phyloP scores from a whole-genome alignment of 1,140 invertebrate species.

The Lordiphosa clarofinis region DNA sequence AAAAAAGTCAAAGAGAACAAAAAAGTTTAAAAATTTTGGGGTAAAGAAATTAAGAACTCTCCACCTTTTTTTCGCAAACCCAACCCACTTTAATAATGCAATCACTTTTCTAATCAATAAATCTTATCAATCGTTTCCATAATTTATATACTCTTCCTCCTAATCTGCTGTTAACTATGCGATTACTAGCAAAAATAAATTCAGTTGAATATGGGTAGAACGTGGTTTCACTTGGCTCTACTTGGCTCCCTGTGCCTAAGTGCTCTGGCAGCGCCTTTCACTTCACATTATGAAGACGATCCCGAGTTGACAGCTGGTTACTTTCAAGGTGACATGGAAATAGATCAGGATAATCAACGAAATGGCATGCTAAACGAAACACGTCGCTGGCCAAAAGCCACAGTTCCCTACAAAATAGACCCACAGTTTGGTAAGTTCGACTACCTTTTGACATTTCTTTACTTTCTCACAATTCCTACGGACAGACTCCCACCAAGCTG shows the following conservation, averaged over 20 bases:
- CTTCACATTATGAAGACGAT: constrained; percentile 18
- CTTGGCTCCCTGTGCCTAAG: constrained; percentile 16
- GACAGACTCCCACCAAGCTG: constrained; percentile 16
- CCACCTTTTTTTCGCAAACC: no score
- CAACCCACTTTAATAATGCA: not conserved
- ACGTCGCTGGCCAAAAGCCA: constrained; percentile 62
- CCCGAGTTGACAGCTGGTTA: constrained; percentile 55
- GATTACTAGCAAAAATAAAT: constrained; percentile 15
- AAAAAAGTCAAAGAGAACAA: no score
- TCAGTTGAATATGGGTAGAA: constrained; percentile 43
- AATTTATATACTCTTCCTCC: not conserved
- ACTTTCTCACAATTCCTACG: not conserved
- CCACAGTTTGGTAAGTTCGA: constrained; percentile 52
- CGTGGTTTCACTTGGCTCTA: constrained; percentile 13
- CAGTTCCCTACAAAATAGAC: constrained; percentile 75
- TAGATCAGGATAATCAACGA: constrained; percentile 17
- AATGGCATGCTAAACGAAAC: constrained; percentile 30
- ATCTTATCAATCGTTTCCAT: constrained; percentile 3
- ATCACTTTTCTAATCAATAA: constrained; percentile 20
- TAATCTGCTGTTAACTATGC: constrained; percentile 12
- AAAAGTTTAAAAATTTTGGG: no score
- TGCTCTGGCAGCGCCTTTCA: constrained; percentile 20
- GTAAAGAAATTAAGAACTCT: no score
- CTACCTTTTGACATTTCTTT: not conserved
- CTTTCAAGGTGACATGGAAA: constrained; percentile 55